phyloP scores from a whole-genome alignment of 2,888 invertebrate genomes.

The Athalia cordata region DNA sequence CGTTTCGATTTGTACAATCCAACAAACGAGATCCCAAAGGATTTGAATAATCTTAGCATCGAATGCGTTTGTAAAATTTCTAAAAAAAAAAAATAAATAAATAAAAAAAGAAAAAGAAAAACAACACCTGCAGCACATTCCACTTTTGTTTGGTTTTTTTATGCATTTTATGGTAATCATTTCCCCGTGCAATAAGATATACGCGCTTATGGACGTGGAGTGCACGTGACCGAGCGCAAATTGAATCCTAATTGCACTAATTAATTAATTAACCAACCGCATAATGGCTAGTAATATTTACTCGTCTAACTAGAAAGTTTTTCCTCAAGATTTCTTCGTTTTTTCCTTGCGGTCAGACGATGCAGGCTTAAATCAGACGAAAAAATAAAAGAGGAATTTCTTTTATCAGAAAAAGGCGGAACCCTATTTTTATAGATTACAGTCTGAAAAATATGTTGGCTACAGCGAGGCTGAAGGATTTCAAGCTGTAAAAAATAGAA shows the following conservation, averaged over 20 bases:
- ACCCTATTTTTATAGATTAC: too few species aligned
- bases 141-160: not conserved
- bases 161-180: not conserved
- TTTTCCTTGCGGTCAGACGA: not conserved
- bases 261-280: constrained; percentile 16
- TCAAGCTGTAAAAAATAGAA: constrained; percentile 5
- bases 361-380: too few species aligned
- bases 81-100: not conserved
- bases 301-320: constrained; percentile 7
- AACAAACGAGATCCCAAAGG: constrained; percentile 27
- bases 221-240: constrained; percentile 10
- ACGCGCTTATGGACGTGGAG: too few species aligned
- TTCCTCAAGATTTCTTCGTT: not conserved
- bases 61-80: not conserved
- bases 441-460: too few species aligned
- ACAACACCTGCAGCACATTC: not conserved
- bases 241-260: constrained; percentile 20
- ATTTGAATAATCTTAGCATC: not conserved
- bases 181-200: not conserved
- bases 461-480: too few species aligned
- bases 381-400: not conserved
- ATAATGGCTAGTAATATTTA: not conserved
- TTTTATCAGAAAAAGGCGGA: not conserved
- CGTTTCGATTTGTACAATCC: constrained; percentile 12
- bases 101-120: not conserved